Base-by-base conservation (phyloP, 2,888 invertebrate genomes). In the Amphimallon solstitiale region DNA sequence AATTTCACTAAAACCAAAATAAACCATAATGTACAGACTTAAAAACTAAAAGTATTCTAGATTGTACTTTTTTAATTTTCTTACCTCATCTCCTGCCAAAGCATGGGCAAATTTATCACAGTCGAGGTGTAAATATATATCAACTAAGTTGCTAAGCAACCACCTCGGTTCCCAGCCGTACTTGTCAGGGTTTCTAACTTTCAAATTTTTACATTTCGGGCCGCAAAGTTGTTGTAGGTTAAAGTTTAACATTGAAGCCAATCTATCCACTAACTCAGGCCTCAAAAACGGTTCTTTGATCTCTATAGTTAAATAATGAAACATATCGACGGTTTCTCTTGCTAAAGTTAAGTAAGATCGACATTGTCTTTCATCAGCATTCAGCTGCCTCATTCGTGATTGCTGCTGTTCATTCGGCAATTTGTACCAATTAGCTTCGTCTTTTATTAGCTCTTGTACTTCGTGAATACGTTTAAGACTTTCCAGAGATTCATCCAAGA, bases 191-290 rank as follows among this genome's bases (percentile, higher is more conserved):
- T 93, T 93, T 65, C 92, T 90, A 59, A 98, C 97, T 86, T 95
- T 95, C 68, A 97, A 86, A 81, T 92, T 92, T 83, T 95, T 94
- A 85, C 97, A 98, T 84, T 97, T 97, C 49, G 95, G 92, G 7
- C 98, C 97, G 82, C 97, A 97, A 54, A 99, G 86, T 81, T 98
- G 98, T 80, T 95, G 93, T 71, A 99, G 86, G 85, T 99, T 99
- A 83, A 96, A 98, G 84, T 99, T 98, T 72, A 99, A 87, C 98
- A 99, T 99, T 65, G 98, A 96, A 63, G 98, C 97, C 65, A 99
- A 87, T 61, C 97, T 79, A 79, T 96, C 96, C 45, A 95, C 96
- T 70, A 99, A 85, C 84, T 97, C 97, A 1, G 96, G 92, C 69
- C 94, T 89, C 74, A 97, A 87, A 85, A 99, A 99, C 43, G 98